A percentile compares a stretch with the other conserved stretches of the same genome.
These are phyloP conservation scores for Halocynthia roretzi DNA, from an alignment of 23 tunicate species.

Conservation along the genomic window DNA sequence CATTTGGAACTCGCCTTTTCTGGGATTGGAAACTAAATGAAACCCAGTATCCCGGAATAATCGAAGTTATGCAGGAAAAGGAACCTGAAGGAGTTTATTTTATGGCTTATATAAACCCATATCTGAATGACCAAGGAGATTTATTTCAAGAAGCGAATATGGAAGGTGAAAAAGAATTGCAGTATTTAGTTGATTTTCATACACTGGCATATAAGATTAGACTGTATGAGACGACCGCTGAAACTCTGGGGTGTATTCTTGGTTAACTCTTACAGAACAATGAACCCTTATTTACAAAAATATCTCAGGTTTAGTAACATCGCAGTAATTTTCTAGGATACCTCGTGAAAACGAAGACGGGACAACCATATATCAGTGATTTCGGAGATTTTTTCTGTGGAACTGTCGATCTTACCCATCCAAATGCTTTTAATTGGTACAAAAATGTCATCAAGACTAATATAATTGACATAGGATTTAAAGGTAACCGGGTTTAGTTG, in stretches of 20 bases:
- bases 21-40: constrained; percentile 44
- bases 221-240: not conserved
- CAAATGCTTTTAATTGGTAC: constrained; percentile 39
- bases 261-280: not conserved
- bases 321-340: not conserved
- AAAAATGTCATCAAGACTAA: constrained; percentile 39
- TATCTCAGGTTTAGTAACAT: not conserved
- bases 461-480: constrained; percentile 36
- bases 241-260: not conserved
- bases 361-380: constrained; percentile 15
- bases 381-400: constrained; percentile 28
- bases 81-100: constrained; percentile 34
- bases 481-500: not conserved
- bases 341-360: constrained; percentile 9
- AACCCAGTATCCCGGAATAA: constrained; percentile 20
- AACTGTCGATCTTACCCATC: constrained; percentile 38
- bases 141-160: constrained; percentile 5
- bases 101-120: constrained; percentile 31
- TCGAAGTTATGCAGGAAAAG: constrained; percentile 28
- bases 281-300: not conserved
- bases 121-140: constrained; percentile 16
- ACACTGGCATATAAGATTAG: not conserved
- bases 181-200: not conserved
- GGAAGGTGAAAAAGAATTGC: not conserved
- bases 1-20: constrained; percentile 36